A percentile compares a stretch with the other conserved stretches of the same genome.
These are phyloP conservation scores for Chymomyza costata DNA, from an alignment of 1,140 invertebrate species.

Conservation along the genomic window DNA sequence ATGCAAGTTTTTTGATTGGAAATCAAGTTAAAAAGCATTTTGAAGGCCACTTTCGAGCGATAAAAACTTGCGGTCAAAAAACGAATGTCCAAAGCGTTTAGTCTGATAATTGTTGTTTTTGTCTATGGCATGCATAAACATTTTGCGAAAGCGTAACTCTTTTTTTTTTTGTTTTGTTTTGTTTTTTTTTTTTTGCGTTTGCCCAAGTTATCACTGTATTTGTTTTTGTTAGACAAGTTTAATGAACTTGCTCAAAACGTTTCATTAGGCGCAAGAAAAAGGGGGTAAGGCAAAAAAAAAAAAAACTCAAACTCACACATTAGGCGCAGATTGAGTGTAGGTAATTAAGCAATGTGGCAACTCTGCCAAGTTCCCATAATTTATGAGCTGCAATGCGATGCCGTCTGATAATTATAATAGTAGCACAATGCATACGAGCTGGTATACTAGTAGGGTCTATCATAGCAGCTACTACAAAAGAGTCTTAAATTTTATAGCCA, in stretches of 20 bases:
- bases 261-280: slow-evolving; percentile 37
- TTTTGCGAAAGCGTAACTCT: neutral
- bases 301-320: slow-evolving; percentile 33
- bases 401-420: slow-evolving; percentile 57
- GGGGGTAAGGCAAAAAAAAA: neutral
- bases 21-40: slow-evolving; percentile 5
- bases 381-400: slow-evolving; percentile 35
- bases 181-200: slow-evolving; percentile 17
- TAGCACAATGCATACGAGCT: slow-evolving; percentile 51
- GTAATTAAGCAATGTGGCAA: slow-evolving; percentile 69
- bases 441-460: neutral
- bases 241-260: slow-evolving; percentile 57
- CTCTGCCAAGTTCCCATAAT: slow-evolving; percentile 55
- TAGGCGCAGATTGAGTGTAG: slow-evolving; percentile 27
- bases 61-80: too few species aligned
- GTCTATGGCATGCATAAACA: too few species aligned
- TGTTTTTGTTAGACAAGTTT: slow-evolving; percentile 49
- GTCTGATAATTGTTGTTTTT: too few species aligned
- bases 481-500: slow-evolving; percentile 69
- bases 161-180: slow-evolving; percentile 4
- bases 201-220: neutral
- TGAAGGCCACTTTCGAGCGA: slow-evolving; percentile 12
- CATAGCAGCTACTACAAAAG: slow-evolving; percentile 42
- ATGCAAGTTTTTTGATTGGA: slow-evolving; percentile 13
- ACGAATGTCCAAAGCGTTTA: too few species aligned